These are phyloP conservation scores for Nemurella pictetii DNA, from an alignment of 2,888 invertebrate species.

Conservation along the genomic window DNA sequence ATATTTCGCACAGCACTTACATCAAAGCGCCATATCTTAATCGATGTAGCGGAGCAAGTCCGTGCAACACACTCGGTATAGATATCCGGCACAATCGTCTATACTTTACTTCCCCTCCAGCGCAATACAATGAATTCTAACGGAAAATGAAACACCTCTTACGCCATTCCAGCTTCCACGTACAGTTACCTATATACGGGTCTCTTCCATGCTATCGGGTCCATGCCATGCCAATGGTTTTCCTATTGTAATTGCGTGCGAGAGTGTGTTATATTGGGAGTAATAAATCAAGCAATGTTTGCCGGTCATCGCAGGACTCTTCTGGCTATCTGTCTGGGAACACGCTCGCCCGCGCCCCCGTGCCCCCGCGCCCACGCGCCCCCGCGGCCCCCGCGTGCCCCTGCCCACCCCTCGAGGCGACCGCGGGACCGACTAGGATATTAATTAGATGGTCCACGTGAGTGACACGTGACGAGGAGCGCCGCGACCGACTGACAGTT, in stretches of 20 bases:
- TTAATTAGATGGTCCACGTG: slow-evolving; percentile 34
- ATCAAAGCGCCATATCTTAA: background rate
- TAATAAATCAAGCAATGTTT: slow-evolving; percentile 29
- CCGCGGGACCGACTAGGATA: slow-evolving; percentile 17
- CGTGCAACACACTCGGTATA: background rate
- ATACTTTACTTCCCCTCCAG: background rate
- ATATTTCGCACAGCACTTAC: background rate
- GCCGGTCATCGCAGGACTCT: slow-evolving; percentile 9
- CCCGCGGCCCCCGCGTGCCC: too few relatives aligned
- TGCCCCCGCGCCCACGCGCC: too few relatives aligned
- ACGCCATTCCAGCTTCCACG: background rate
- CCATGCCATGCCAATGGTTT: background rate
- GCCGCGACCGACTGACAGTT: slow-evolving; percentile 38
- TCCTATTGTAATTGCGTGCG: slow-evolving; percentile 13
- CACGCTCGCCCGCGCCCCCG: slow-evolving; percentile 1
- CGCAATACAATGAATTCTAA: background rate
- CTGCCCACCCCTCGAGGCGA: too few relatives aligned
- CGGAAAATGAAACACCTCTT: background rate
- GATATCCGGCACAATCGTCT: background rate
- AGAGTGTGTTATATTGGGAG: slow-evolving; percentile 15
- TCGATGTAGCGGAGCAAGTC: background rate
- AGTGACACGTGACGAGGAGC: slow-evolving; percentile 40
- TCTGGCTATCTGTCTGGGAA: slow-evolving; percentile 17
- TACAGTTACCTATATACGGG: background rate
- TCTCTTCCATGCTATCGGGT: background rate